A percentile compares a stretch with the other conserved stretches of the same genome.
Evolutionary conservation across 2,797 vertebrate genomes (phyloP).

Genomic region (Toxotes lorentzi): DNA sequence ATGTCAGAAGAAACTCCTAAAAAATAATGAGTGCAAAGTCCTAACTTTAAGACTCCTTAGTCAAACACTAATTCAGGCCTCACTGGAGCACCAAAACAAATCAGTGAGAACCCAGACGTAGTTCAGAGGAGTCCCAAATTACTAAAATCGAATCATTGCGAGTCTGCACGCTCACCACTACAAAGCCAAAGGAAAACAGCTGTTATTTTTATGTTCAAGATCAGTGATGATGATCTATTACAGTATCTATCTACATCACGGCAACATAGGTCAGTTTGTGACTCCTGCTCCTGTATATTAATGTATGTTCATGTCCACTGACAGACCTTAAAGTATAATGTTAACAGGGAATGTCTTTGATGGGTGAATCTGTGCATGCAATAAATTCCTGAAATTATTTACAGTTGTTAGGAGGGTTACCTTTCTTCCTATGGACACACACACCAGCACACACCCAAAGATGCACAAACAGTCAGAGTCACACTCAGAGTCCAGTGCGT

Average conservation of each 20-base stretch:
- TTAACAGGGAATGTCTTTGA: not conserved
- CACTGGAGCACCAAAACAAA: constrained; percentile 14
- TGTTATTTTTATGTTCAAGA: not conserved
- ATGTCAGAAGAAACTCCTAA: constrained; percentile 15
- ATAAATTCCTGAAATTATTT: not conserved
- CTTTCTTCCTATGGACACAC: not conserved
- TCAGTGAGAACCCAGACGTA: constrained; percentile 1
- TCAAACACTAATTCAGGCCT: constrained; percentile 22
- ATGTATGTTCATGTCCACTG: not conserved
- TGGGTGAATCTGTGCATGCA: not conserved
- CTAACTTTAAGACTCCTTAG: constrained; percentile 8
- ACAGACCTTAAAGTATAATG: not conserved
- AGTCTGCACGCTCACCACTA: not conserved
- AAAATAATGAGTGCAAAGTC: constrained; percentile 12
- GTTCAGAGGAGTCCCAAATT: not conserved
- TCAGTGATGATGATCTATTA: not conserved
- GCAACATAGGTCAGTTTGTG: not conserved
- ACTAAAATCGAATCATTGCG: not conserved
- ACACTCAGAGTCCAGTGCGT: constrained; percentile 44
- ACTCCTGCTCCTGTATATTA: not conserved
- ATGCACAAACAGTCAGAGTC: constrained; percentile 49
- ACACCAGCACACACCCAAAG: constrained; percentile 25
- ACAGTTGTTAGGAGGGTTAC: not conserved
- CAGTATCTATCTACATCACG: not conserved
- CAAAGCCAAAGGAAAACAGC: not conserved